Evolutionary conservation across 2,797 vertebrate species (phyloP).

Genomic region (Podargus strigoides): DNA sequence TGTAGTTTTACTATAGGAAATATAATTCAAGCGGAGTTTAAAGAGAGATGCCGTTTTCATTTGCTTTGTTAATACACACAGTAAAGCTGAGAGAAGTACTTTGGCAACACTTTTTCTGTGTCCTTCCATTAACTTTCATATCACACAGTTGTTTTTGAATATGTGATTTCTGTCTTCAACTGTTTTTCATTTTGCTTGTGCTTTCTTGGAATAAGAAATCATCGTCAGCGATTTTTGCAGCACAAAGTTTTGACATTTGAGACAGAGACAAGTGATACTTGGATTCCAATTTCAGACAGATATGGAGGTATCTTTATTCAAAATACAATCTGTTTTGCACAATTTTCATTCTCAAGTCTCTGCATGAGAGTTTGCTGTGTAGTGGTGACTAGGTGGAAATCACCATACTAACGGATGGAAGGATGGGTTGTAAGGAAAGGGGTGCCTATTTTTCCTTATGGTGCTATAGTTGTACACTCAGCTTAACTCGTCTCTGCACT

Average conservation of each 20-base stretch:
- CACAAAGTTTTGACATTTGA: not conserved
- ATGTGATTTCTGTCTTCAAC: not conserved
- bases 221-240: not conserved
- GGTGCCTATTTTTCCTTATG: not conserved
- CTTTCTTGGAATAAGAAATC: not conserved
- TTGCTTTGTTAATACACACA: not conserved
- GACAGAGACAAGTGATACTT: not conserved
- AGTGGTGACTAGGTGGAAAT: not conserved
- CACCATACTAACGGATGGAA: not conserved
- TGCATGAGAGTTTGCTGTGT: not conserved
- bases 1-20: conserved; percentile 55
- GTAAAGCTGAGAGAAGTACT: not conserved
- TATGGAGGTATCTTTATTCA: not conserved
- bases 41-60: not conserved
- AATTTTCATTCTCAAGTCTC: not conserved
- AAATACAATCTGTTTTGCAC: not conserved
- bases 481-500: not conserved
- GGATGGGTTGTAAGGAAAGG: not conserved
- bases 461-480: not conserved
- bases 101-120: not conserved
- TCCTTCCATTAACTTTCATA: not conserved
- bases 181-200: not conserved
- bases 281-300: not conserved
- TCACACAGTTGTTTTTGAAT: not conserved
- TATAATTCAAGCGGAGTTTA: conserved; percentile 35